phyloP scores from a whole-genome alignment of 2,797 vertebrate species.

The Chaetophractus vellerosus region DNA sequence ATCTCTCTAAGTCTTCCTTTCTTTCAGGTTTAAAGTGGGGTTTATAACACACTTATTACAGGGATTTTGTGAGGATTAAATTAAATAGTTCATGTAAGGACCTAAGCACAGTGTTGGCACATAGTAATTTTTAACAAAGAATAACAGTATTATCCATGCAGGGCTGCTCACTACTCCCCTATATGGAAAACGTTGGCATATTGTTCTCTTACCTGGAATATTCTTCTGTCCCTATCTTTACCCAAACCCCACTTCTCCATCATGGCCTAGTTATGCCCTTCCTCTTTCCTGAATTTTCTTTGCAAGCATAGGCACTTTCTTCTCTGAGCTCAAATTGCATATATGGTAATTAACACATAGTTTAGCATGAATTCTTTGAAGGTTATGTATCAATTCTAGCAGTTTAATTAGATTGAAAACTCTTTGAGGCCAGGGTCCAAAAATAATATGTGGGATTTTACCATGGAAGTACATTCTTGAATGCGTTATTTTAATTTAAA shows the following conservation, averaged over 20 bases:
- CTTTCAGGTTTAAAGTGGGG: neutral
- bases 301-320: neutral
- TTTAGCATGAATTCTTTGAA: neutral
- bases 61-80: conserved; percentile 11
- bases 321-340: neutral
- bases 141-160: neutral
- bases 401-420: neutral
- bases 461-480: neutral
- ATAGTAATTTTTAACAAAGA: neutral
- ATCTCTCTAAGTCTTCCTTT: conserved; percentile 34
- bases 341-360: neutral
- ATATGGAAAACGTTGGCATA: neutral
- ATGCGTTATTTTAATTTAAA: neutral
- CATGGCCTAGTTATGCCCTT: neutral
- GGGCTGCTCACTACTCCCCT: neutral
- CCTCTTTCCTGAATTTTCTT: neutral
- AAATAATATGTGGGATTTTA: neutral
- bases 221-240: neutral
- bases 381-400: neutral
- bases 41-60: neutral
- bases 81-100: neutral
- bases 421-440: neutral
- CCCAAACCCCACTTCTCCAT: neutral
- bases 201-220: neutral
- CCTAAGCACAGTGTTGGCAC: neutral